Conservation (phyloP, 2,797 vertebrate species). For the Aeoliscus strigatus region DNA sequence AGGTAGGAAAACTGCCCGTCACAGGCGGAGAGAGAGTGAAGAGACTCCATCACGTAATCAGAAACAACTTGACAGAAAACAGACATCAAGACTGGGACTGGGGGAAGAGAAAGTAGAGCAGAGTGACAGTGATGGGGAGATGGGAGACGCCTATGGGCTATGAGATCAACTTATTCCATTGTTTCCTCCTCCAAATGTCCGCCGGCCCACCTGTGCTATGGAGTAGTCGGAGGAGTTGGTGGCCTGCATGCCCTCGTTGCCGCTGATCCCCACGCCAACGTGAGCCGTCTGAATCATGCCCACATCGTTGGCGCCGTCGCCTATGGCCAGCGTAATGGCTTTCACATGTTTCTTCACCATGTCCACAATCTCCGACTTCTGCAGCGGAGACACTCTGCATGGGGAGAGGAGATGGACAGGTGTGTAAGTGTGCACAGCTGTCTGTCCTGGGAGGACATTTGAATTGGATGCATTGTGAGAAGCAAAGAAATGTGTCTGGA, state of each 20-base stretch:
- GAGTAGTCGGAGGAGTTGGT: slow-evolving; percentile 98
- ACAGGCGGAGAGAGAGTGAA: slow-evolving; percentile 4
- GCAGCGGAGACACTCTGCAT: slow-evolving; percentile 92
- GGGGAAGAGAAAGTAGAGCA: slow-evolving; percentile 6
- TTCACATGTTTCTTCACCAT: slow-evolving; percentile 98
- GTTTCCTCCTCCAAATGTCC: no score
- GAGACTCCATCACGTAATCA: not conserved
- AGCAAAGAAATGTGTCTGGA: slow-evolving; percentile 7
- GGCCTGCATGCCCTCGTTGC: slow-evolving; percentile 98
- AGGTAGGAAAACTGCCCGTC: slow-evolving; percentile 85
- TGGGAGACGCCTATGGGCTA: slow-evolving; percentile 16
- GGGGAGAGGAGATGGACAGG: not conserved
- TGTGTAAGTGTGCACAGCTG: slow-evolving; percentile 19
- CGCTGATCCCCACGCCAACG: slow-evolving; percentile 95
- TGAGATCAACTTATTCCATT: slow-evolving; percentile 42
- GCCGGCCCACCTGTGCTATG: slow-evolving; percentile 90
- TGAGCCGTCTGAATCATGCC: slow-evolving; percentile 99
- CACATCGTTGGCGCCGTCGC: slow-evolving; percentile 98
- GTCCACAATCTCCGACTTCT: slow-evolving; percentile 98
- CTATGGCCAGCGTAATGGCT: slow-evolving; percentile 95
- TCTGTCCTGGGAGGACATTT: slow-evolving; percentile 4
- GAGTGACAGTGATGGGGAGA: slow-evolving; percentile 24
- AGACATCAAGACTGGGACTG: slow-evolving; percentile 16
- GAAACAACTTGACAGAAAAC: slow-evolving; percentile 1
- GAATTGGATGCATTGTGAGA: no score